Evolutionary conservation across 2,888 invertebrate species (phyloP).

Genomic region (Nipponacmea schrenckii): DNA sequence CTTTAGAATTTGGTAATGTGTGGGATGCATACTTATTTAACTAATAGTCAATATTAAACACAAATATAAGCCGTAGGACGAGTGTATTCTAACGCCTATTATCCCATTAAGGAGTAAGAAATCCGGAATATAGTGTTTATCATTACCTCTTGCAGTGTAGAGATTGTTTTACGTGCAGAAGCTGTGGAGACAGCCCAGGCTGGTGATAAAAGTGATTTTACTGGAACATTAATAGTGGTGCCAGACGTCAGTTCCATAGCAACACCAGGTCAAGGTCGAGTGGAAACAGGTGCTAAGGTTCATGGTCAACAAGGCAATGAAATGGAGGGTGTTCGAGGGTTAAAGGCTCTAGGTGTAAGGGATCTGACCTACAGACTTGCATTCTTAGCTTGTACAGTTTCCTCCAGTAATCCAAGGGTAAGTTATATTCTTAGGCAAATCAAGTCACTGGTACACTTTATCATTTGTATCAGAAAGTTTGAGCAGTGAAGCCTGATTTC

Average conservation of each 20-base stretch:
- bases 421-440: too few species aligned
- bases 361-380: conserved; percentile 89
- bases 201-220: conserved; percentile 88
- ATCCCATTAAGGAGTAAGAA: too few species aligned
- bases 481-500: too few species aligned
- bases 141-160: conserved; percentile 74
- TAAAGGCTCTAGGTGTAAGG: conserved; percentile 86
- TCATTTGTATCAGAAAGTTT: background rate
- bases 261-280: conserved; percentile 80
- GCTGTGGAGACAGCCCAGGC: conserved; percentile 96
- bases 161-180: conserved; percentile 93
- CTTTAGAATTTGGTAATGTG: too few species aligned
- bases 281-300: conserved; percentile 82
- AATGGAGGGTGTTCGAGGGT: conserved; percentile 85
- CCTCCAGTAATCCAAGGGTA: conserved; percentile 81
- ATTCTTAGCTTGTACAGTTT: conserved; percentile 92
- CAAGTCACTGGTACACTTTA: background rate
- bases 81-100: too few species aligned
- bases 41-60: too few species aligned
- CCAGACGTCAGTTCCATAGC: conserved; percentile 92
- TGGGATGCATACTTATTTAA: too few species aligned
- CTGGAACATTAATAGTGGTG: conserved; percentile 94
- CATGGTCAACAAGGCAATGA: conserved; percentile 73
- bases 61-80: too few species aligned
- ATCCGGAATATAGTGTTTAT: too few species aligned